A percentile compares a stretch with the other conserved stretches of the same genome.
Conservation (phyloP, 92 coral and sea anemone species). For the Virgularia gustaviana region DNA sequence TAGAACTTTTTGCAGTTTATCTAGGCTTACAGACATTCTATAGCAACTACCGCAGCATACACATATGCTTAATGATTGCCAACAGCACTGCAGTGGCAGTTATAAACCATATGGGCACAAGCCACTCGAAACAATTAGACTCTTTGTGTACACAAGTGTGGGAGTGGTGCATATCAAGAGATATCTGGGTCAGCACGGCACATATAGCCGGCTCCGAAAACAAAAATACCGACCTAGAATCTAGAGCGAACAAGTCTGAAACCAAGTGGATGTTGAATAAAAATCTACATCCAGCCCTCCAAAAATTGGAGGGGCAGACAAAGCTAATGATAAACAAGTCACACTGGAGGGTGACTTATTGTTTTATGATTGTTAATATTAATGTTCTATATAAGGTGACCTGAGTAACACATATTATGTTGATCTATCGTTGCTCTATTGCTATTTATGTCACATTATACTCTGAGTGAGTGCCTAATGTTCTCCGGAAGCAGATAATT, state of each 20-base stretch:
- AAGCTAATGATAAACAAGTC: background rate
- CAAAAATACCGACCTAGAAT: background rate
- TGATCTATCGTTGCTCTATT: too few species aligned
- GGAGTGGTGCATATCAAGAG: constrained; percentile 4
- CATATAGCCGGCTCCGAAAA: background rate
- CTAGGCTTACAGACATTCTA: constrained; percentile 30
- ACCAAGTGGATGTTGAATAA: background rate
- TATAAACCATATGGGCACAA: constrained; percentile 4
- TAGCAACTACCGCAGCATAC: background rate
- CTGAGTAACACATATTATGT: too few species aligned
- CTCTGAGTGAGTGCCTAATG: too few species aligned
- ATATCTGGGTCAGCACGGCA: background rate
- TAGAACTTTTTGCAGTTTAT: constrained; percentile 44
- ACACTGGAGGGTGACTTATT: too few species aligned
- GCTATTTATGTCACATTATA: too few species aligned
- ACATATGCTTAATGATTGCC: background rate
- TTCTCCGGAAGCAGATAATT: too few species aligned
- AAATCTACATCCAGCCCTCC: too few species aligned
- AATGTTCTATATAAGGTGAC: too few species aligned
- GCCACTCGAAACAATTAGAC: background rate
- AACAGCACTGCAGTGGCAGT: background rate
- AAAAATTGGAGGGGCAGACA: background rate
- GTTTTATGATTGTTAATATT: too few species aligned
- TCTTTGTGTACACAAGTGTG: background rate
- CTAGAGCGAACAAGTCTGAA: background rate